Base-by-base conservation (phyloP, 2,888 invertebrate species). In the Drosophila nr. medialis region DNA sequence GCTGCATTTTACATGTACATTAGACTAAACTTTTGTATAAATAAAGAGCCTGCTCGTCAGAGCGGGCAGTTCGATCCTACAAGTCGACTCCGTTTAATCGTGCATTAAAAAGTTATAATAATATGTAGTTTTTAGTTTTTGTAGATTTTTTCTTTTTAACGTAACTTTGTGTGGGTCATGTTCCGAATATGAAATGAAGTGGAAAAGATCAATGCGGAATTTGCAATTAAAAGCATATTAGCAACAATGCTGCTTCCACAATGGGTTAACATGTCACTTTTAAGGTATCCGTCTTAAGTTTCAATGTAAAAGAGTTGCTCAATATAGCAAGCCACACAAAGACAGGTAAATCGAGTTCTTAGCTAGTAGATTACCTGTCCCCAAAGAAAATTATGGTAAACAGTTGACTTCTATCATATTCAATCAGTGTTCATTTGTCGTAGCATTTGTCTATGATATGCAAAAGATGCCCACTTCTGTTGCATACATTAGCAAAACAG, bases 261-360 rank as follows among this genome's bases (percentile, higher is more conserved):
- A 11, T 40, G 48, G n/a, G n/a, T 56, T n/a, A 48, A 7, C n/a
- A 21, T 58, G 77, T n/a, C 75, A 76, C 75, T 76, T 79, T 45
- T 78, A 76, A 61, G 75, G 79, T 60, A 64, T 76, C 75, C 13
- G 10, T 15, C 42, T 72, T 54, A 64, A 42, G 64, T 72, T 72
- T 59, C 71, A 48, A 4, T 55, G 49, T 6, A 10, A 4, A 29
- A 42, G 32, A 70, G 62, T 55, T 50, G 38, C 49, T 24, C n/a
- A 50, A 54, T 8, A 51, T 15, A 8, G 38, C 40, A 53, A 71
- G 13, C 54, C 73, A 36, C 72, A 64, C 38, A 32, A 6, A 27
- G 27, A 6, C 34, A 45, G 38, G 15, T 56, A 3, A 30, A 49
- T 10, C 48, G 18, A 27, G 34, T 18, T 51, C 4, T 15, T 38